Evolutionary conservation across 2,888 invertebrate genomes (phyloP).

Genomic region (Parnassius orleans): DNA sequence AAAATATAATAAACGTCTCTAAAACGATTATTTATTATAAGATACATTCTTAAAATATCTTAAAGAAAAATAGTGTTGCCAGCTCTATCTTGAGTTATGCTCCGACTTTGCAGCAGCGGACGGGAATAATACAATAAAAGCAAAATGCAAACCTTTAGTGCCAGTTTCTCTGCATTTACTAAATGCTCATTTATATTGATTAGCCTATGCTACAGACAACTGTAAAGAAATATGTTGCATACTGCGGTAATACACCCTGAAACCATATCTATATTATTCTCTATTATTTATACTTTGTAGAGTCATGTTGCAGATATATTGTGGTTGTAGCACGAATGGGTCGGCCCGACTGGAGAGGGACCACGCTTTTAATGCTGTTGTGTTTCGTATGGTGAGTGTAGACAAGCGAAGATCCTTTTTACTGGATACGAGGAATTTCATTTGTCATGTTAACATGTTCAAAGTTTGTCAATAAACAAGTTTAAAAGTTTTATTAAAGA

Average conservation of each 20-base stretch:
- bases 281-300: too few species aligned
- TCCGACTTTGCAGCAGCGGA: conserved; percentile 8
- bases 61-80: conserved; percentile 8
- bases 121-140: conserved; percentile 8
- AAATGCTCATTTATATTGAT: conserved; percentile 12
- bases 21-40: conserved; percentile 8
- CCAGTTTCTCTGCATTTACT: conserved; percentile 6
- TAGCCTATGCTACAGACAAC: conserved; percentile 2
- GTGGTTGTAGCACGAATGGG: too few species aligned
- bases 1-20: background rate
- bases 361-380: too few species aligned
- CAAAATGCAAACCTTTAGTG: conserved; percentile 7
- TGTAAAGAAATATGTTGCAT: conserved; percentile 4
- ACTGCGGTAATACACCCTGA: background rate
- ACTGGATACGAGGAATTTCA: too few species aligned
- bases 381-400: too few species aligned
- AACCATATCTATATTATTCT: background rate
- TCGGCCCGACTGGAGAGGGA: too few species aligned
- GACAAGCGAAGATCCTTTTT: too few species aligned
- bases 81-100: conserved; percentile 21
- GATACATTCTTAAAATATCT: conserved; percentile 13
- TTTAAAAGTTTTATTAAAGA: too few species aligned
- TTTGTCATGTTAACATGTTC: too few species aligned
- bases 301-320: too few species aligned
- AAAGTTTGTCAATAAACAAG: too few species aligned